phyloP scores from a whole-genome alignment of 2,113 vertebrate genomes.

The Leptocoma aspasia region DNA sequence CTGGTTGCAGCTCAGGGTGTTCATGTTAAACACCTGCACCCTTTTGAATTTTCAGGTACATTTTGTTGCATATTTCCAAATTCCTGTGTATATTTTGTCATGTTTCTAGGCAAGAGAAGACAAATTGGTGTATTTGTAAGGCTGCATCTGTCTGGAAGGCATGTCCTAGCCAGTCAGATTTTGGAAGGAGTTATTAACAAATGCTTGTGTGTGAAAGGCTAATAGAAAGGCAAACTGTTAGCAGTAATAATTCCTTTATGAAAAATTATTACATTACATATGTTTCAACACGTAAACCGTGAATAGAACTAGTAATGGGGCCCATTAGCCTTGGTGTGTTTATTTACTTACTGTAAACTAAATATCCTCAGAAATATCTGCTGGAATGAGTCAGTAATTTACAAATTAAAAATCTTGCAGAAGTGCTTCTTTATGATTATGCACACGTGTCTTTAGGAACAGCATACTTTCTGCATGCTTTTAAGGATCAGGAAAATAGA shows the following conservation, averaged over 20 bases:
- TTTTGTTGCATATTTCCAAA: neutral
- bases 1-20: neutral
- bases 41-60: neutral
- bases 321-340: neutral
- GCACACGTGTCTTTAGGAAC: neutral
- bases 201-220: neutral
- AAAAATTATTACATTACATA: neutral
- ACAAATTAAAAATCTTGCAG: neutral
- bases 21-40: neutral
- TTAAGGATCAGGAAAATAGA: neutral
- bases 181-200: neutral
- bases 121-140: neutral
- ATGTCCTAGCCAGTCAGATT: neutral
- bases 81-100: rapidly evolving
- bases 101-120: neutral
- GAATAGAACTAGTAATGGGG: neutral
- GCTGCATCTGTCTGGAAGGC: neutral
- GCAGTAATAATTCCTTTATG: neutral
- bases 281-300: neutral
- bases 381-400: neutral
- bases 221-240: neutral
- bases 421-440: neutral
- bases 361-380: neutral
- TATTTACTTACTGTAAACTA: neutral
- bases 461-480: neutral